Evolutionary conservation across 2,113 vertebrate species (phyloP), one percentile per base, ranked within the genome.

Genomic region (Hemiprocne comata): DNA sequence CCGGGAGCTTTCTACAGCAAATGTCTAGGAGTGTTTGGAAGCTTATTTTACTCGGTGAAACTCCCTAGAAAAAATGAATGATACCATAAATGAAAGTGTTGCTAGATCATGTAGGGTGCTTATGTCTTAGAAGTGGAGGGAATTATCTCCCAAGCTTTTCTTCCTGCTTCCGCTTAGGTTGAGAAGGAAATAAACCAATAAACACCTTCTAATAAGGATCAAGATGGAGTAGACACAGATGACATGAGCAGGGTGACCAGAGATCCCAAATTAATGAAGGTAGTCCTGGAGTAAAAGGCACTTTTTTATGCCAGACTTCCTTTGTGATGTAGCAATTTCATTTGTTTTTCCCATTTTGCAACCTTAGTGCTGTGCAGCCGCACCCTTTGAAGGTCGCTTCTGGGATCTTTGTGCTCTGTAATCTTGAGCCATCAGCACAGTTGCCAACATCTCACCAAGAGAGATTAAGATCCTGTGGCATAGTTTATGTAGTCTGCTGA

Each of bases 361-460:
- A 62, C 10, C 23, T 34, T 18, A 10, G 25, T 51, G 44, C 12
- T 1, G 0, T 1, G 0, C 18, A 51, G 29, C 71, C 9, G 13
- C 31, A 31, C 31, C 7, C 40, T 82, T 28, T 26, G 33, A 42
- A 48, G 36, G 26, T n/a, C 23, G 6, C 18, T 57, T 44, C 19
- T 67, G 62, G 53, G 46, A 31, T 33, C 28, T 51, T 46, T 44
- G 11, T 57, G 33, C 60, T 55, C 11, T 20, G 9, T 34, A 48
- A 40, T 42, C 23, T 51, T 19, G 71, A 79, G 17, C 61, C 42
- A 38, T 26, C 28, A 25, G 51, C 57, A 31, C 29, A 17, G 36
- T 23, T 62, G 46, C 23, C 17, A 70, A 4, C 14, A 33, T 24
- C 11, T 74, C 20, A 28, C 17, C 17, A 21, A 34, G 31, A 44